phyloP scores from a whole-genome alignment of 92 coral and sea anemone genomes.

The Porites evermanni region DNA sequence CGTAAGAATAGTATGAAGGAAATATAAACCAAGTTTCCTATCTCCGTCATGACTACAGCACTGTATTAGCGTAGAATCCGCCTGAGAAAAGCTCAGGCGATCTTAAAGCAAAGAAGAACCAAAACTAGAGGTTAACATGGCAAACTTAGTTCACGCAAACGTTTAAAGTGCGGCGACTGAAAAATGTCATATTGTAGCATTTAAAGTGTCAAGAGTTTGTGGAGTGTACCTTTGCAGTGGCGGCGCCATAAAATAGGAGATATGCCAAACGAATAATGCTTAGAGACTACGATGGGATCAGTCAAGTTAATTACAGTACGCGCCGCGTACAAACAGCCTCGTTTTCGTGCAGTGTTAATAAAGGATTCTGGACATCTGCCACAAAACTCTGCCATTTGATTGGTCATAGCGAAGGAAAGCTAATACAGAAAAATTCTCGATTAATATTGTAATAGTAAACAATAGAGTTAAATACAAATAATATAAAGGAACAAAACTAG shows the following conservation, averaged over 20 bases:
- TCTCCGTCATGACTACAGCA: background rate
- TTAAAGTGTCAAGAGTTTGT: slow-evolving; percentile 38
- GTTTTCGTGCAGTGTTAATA: slow-evolving; percentile 3
- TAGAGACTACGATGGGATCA: background rate
- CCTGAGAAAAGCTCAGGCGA: background rate
- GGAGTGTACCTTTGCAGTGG: slow-evolving; percentile 21
- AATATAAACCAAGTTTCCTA: background rate
- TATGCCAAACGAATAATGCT: slow-evolving; percentile 19
- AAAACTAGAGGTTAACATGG: slow-evolving; percentile 9
- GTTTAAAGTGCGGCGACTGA: background rate
- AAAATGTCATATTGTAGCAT: slow-evolving; percentile 12
- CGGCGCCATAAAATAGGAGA: background rate
- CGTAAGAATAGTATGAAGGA: background rate
- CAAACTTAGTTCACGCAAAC: background rate
- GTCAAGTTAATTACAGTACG: slow-evolving; percentile 22
- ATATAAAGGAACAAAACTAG: background rate
- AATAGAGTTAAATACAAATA: background rate
- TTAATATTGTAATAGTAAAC: slow-evolving; percentile 22
- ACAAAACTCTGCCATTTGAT: slow-evolving; percentile 4
- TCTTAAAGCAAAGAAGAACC: slow-evolving; percentile 6
- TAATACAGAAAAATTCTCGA: slow-evolving; percentile 17
- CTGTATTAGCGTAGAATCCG: background rate
- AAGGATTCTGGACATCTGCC: slow-evolving; percentile 16
- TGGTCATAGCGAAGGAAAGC: slow-evolving; percentile 22
- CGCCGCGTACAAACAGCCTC: slow-evolving; percentile 26